Evolutionary conservation across 1,140 invertebrate species (phyloP), one percentile per base, ranked within the genome.

Genomic region (Pseudobourletiella spinata): DNA sequence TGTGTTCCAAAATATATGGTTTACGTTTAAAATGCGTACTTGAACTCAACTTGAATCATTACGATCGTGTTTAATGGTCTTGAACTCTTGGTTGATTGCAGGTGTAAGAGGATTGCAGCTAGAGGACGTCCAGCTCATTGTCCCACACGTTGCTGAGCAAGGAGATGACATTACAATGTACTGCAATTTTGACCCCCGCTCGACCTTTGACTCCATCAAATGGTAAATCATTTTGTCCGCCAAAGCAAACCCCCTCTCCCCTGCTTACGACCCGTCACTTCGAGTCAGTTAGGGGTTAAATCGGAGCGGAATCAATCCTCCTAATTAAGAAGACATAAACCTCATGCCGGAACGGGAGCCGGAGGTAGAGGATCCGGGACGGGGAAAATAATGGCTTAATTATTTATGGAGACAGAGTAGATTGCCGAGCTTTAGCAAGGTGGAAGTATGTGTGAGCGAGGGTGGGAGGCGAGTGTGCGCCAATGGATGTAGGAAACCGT

Each of bases 151-250:
- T 6, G 50, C 50, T 18, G 30, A 39, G 15, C 22, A 24, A 18
- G 48, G 48, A 20, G 2, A 6, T 4, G 22, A 8, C 14, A 2
- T 52, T 4, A 18, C 30, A 3, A 51, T 60, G 30, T 42, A 39
- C 32, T 60, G 59, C 50, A 15, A 52, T 16, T 60, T 60, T 20
- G n/a, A 54, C 16, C 11, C n/a, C 43, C 14, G 18, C 8, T 3
- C 1, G 16, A 52, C 59, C 22, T 16, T 52, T 20, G 35, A 60
- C 48, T 39, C 46, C 4, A 50, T 60, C 22, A 60, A 60, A 60
- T 60, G 59, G 59, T 60, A 54, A 16, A 18, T n/a, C 24, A n/a
- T 28, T 52, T 14, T 48, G 16, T 24, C 8, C 22, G 6, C 22
- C 15, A 8, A 48, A 48, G 18, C 18, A 18, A 18, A 48, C 22